Evolutionary conservation across 2,113 vertebrate genomes (phyloP), one percentile per base, ranked within the genome.

Genomic region (Vimba vimba): DNA sequence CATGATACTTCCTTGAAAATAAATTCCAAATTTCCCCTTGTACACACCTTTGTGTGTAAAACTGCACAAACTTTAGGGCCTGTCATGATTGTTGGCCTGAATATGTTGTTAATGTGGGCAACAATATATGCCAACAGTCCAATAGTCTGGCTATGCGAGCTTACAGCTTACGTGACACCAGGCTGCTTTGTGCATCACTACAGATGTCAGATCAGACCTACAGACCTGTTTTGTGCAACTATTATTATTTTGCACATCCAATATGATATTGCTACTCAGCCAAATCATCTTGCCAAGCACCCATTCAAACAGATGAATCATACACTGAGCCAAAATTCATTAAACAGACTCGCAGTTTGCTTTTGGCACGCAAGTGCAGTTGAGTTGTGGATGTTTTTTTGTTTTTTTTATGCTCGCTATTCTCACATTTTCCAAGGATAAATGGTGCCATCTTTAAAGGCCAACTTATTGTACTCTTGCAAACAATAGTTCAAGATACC

Each of bases 301-400:
- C n/a, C 15, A 50, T 81, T 64, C n/a, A 66, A 81, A 81, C 79
- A 68, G 79, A 62, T 45, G 57, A 81, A 66, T 62, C 78, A n/a
- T n/a, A 64, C 21, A 33, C 62, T 0, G 10, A 33, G 62, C 62
- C 80, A 82, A 33, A 82, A 82, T 69, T 66, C 64, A 82, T 68
- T 68, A 82, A 82, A 82, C 39, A 69, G 30, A 11, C 80, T 45
- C 39, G 2, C 36, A 66, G 78, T 43, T 80, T 69, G 79, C 19
- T 68, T 81, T 81, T 79, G 78, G 57, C 78, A 43, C 43, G 8
- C 43, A 79, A 45, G 78, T 6, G 23, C 52, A 45, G 33, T 62
- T 21, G n/a, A 39, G 39, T 25, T 23, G 39, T 47, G 39, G 15
- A 43, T 25, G 33, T 25, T 30, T 30, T 30, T 27, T 27, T 23